Evolutionary conservation across 2,113 vertebrate genomes (phyloP), one percentile per base, ranked within the genome.

Genomic region (Misgurnus anguillicaudatus): DNA sequence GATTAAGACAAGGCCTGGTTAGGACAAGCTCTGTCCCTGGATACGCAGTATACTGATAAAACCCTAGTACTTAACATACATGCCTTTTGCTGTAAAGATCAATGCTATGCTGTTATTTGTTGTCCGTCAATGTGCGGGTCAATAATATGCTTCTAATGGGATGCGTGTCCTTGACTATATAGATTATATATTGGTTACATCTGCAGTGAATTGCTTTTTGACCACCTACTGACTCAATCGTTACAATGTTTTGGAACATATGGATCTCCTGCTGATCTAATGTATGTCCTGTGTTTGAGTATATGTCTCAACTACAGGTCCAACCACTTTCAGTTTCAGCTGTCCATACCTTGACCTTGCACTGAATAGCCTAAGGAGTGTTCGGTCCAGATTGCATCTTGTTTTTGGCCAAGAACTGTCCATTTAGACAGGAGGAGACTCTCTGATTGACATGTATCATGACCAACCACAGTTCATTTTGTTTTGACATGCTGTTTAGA

Each of bases 151-250:
- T 61, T 75, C 21, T 62, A 75, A 64, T 64, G 45, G 60, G 45
- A 19, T 53, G 24, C 39, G 10, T 53, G 61, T 53, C 45, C 74
- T 76, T 76, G 60, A 11, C 74, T 64, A 1, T 76, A 53, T 76
- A 76, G 74, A 76, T 76, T 64, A 65, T 45, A 53, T 21, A 76
- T 48, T 6, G 16, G 24, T 64, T 76, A 64, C 31, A 14, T 64
- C 60, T 64, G 31, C 13, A 53, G 41, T 13, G 45, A 51, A 39
- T 19, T 51, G 45, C 31, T 76, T 76, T 76, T 53, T 76, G 61
- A 64, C 73, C 61, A 14, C 61, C 31, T 74, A 47, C 13, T 9
- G 61, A 76, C 64, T 53, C 61, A 51, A 64, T 76, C 31, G 64
- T 45, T 39, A 39, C 17, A 38, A n/a, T 64, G 61, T 65, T 64